A percentile compares a stretch with the other conserved stretches of the same genome.
phyloP scores from a whole-genome alignment of 2,113 vertebrate genomes.

The Lepisosteus osseus region DNA sequence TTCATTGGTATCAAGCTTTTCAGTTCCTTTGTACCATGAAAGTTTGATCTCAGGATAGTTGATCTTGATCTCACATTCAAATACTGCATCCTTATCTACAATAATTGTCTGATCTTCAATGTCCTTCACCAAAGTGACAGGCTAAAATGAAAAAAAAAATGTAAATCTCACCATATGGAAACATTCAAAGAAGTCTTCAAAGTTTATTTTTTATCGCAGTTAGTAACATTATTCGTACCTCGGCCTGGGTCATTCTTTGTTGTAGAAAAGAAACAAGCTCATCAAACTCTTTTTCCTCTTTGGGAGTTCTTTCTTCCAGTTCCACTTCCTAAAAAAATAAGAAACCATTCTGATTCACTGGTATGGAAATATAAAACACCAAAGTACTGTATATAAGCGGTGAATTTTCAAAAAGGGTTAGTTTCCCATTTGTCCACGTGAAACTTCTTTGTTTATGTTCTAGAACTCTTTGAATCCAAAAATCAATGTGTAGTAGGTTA shows the following conservation, averaged over 20 bases:
- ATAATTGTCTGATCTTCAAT: slow-evolving; percentile 79
- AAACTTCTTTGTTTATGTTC: too few species aligned
- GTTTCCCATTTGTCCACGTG: too few species aligned
- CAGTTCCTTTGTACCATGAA: slow-evolving; percentile 94
- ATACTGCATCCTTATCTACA: slow-evolving; percentile 76
- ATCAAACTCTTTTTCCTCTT: slow-evolving; percentile 81
- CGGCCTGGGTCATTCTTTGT: slow-evolving; percentile 88
- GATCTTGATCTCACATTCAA: slow-evolving; percentile 89
- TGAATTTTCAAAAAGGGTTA: too few species aligned
- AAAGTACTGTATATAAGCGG: too few species aligned
- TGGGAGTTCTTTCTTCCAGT: slow-evolving; percentile 70
- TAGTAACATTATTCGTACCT: slow-evolving; percentile 64
- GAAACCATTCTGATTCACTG: slow-evolving; percentile 19
- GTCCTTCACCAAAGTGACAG: slow-evolving; percentile 83
- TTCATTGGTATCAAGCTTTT: slow-evolving; percentile 79
- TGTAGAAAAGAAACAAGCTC: slow-evolving; percentile 91
- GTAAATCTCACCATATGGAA: not conserved
- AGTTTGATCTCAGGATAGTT: slow-evolving; percentile 95
- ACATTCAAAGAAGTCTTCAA: not conserved
- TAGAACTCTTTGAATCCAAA: too few species aligned
- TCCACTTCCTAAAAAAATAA: slow-evolving; percentile 74
- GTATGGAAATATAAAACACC: not conserved
- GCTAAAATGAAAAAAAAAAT: slow-evolving; percentile 67
- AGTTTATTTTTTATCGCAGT: not conserved
- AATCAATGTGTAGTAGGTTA: too few species aligned